Evolutionary conservation across 1,140 invertebrate genomes (phyloP).

Genomic region (Bombus difficillimus): DNA sequence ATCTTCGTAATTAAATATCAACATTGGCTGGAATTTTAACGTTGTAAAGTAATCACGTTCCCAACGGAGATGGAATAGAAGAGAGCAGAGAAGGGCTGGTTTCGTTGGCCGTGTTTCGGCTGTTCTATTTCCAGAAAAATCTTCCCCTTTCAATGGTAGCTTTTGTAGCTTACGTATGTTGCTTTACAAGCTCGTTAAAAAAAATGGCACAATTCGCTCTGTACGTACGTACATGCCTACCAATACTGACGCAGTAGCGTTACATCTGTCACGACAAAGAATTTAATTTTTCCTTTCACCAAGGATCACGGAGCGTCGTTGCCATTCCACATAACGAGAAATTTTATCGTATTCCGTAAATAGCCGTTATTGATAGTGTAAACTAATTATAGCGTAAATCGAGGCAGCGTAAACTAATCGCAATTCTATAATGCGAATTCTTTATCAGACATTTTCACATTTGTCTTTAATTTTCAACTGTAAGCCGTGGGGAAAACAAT

Average conservation of each 20-base stretch:
- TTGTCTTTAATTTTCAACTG: background rate
- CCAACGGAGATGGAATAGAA: background rate
- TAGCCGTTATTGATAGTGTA: too few species aligned
- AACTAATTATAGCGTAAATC: too few species aligned
- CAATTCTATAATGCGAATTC: background rate
- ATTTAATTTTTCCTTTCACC: background rate
- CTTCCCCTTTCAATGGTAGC: background rate
- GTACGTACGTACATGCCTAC: background rate
- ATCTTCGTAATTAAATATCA: too few species aligned
- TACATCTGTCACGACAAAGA: background rate
- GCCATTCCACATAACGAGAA: too few species aligned
- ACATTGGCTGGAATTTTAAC: too few species aligned
- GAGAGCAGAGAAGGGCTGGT: background rate
- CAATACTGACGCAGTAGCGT: too few species aligned
- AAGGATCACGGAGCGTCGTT: background rate
- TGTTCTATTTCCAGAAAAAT: background rate
- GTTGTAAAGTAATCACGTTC: background rate
- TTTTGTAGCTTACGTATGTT: background rate
- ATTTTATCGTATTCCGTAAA: too few species aligned
- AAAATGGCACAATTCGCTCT: background rate
- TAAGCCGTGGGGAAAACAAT: too few species aligned
- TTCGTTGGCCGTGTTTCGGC: background rate
- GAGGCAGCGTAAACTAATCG: too few species aligned
- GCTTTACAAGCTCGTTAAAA: background rate
- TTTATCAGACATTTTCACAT: background rate